Base-by-base conservation (phyloP, 2,888 invertebrate species). In the Caenorhabditis becei region DNA sequence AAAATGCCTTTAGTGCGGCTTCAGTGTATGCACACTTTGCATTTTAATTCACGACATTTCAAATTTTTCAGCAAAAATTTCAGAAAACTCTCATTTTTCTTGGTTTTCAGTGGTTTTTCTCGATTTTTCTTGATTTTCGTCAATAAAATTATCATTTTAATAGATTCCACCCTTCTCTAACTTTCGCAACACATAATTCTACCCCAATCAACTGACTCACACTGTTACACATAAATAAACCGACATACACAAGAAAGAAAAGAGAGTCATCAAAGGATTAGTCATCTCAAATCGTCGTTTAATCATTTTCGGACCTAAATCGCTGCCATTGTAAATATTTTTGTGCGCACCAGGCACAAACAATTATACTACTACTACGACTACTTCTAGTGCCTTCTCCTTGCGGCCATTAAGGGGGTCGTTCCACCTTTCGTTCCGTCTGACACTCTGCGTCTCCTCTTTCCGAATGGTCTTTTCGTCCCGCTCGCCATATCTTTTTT, bases 321-420 rank as follows among this genome's bases (percentile, higher is more conserved):
- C 41, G 10, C 41, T 41, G 14, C 41, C 10, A 14, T 41, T 41
- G 58, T 32, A 59, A 28, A 49, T 59, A 28, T 35, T 51, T 47
- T 59, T 58, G 35, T 24, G 47, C 20, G 11, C 20, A 28, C 41
- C 58, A 58, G 5, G 10, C 62, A 53, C 59, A 71, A 61, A 71
- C 71, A 71, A 71, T 62, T 71, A 71, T 71, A 58, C 59, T 62
- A 44, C 62, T 23, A 51, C 61, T 41, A 47, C 58, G 23, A 61
- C 61, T 61, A 61, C 61, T 66, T 66, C 66, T 37, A 51, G 59
- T 37, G 56, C 32, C 59, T 61, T 18, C 61, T 53, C 20, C 41
- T 51, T 51, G 71, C 71, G 53, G 53, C 71, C 71, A 71, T 71
- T 71, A 62, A 59, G 71, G 71, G 71, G 62, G 71, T 62, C 51